Evolutionary conservation across 2,797 vertebrate species (phyloP), one percentile per base, ranked within the genome.

Genomic region (Mus minutoides): DNA sequence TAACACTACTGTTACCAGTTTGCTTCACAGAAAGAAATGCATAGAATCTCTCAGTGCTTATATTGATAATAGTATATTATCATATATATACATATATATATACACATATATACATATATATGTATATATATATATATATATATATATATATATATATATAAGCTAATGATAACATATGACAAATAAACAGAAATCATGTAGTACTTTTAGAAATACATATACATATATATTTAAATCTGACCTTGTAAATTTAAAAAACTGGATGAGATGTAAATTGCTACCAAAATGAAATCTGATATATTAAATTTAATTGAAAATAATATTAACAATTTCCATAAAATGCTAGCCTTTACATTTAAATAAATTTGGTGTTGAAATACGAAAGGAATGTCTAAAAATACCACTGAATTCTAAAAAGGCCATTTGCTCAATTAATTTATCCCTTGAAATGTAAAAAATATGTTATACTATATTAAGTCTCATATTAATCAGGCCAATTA

Each of bases 191-290:
- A 94, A 97, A 0, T 12, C 26, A 1, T 62, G 60, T 4, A 46
- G 91, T 96, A 22, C 78, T 77, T 93, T 94, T 96, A 43, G 62
- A 83, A 96, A 95, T 97, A 46, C 94, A 93, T 96, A 97, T 96
- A 12, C 0, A 93, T 80, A 93, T 80, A 80, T 93, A 95, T 94
- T 98, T 37, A 97, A 94, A 92, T 96, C 19, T 93, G 88, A 13
- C 3, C 95, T 79, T 92, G 78, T 80, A 92, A 64, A 94, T 94
- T 71, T 95, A 31, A 84, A 76, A 97, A 88, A 14, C 4, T 69
- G 86, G 95, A 87, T 89, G 19, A 75, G 17, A 19, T 79, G 17
- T 75, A 96, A 87, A 92, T 56, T 71, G 9, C 11, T 8, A 95
- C 52, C 79, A 87, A 86, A 75, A 64, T 87, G n/a, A 95, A 97